These are phyloP conservation scores for Arrhopalites spinosus DNA, from an alignment of 2,888 invertebrate species.

Conservation along the genomic window DNA sequence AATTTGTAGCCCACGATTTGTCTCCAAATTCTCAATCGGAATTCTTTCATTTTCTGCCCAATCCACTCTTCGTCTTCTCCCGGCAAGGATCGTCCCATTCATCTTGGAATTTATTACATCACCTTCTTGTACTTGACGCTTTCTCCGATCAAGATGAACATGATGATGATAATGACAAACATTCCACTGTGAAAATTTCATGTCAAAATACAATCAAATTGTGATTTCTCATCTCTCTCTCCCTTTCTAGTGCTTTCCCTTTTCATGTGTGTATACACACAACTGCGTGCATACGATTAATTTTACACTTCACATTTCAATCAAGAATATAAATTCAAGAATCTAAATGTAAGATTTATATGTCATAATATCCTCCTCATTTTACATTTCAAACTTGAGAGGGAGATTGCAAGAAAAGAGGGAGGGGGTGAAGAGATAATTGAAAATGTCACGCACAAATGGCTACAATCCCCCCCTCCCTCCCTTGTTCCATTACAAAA, in stretches of 20 bases:
- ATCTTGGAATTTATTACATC: neutral
- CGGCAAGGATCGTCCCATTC: neutral
- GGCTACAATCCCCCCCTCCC: conserved; percentile 12
- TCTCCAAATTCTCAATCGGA: neutral
- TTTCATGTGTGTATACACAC: neutral
- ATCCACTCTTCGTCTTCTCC: neutral
- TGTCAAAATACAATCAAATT: neutral
- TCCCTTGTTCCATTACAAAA: no score
- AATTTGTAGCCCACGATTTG: conserved; percentile 26
- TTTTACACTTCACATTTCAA: no score
- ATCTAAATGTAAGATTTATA: no score
- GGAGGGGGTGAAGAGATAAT: conserved; percentile 34
- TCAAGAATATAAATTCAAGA: no score
- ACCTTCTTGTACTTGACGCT: conserved; percentile 7
- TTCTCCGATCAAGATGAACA: conserved; percentile 5
- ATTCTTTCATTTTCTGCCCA: neutral
- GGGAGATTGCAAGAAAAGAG: neutral
- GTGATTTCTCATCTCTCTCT: neutral
- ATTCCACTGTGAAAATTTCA: conserved; percentile 38
- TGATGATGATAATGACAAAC: conserved; percentile 20
- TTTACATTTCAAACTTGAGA: no score
- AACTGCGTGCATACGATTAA: neutral
- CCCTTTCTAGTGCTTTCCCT: neutral
- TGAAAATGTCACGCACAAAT: conserved; percentile 48
- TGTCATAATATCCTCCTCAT: neutral